Percentiles rank a stretch among this genome's conserved stretches.
Evolutionary conservation across 1,140 invertebrate species (phyloP).

Genomic region (Spodoptera litura): DNA sequence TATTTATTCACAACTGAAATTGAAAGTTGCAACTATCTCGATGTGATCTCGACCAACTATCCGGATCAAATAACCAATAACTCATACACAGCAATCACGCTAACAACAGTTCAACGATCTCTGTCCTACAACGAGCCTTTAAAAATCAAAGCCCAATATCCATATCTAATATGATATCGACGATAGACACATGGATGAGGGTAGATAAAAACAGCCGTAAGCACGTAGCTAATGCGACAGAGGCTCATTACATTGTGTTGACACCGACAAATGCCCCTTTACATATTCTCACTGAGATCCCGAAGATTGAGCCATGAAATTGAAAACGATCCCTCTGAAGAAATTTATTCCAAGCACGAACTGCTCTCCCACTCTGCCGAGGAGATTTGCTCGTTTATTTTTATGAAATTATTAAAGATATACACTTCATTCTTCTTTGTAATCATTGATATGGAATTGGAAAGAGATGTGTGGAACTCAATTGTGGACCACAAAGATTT

Average conservation of each 20-base stretch:
- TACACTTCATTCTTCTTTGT: conserved; percentile 61
- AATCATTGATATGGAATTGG: conserved; percentile 44
- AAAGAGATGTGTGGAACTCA: conserved; percentile 29
- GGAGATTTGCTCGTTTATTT: conserved; percentile 85
- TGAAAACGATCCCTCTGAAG: conserved; percentile 85
- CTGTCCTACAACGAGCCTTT: not conserved
- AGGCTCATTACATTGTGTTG: conserved; percentile 83
- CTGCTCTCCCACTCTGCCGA: conserved; percentile 79
- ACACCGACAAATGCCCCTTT: conserved; percentile 85
- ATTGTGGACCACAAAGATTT: not conserved
- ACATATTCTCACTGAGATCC: conserved; percentile 84
- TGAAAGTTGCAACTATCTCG: no score
- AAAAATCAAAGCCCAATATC: conserved; percentile 42
- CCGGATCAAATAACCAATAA: no score
- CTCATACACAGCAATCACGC: no score
- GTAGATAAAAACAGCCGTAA: conserved; percentile 54
- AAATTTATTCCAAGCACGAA: conserved; percentile 85
- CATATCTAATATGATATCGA: conserved; percentile 44
- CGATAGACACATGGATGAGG: conserved; percentile 44
- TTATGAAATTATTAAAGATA: conserved; percentile 84
- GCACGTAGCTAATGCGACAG: conserved; percentile 72
- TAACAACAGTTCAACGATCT: no score
- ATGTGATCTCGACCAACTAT: no score
- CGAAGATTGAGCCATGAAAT: conserved; percentile 86
- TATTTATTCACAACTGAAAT: no score